Base-by-base conservation (phyloP, 2,113 vertebrate genomes). In the Nesoenas mayeri region DNA sequence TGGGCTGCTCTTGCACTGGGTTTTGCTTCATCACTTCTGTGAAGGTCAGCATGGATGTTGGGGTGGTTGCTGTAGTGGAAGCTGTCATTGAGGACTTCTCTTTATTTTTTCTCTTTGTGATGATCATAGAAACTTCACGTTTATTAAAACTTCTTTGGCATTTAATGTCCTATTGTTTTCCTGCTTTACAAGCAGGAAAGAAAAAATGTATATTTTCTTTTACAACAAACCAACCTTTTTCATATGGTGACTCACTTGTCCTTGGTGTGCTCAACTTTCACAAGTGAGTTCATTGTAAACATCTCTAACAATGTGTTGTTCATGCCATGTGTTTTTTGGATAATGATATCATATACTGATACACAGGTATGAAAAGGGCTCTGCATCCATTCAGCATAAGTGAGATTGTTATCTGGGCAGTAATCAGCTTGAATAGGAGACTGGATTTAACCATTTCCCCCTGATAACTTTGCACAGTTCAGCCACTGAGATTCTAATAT, bases 311-410 rank as follows among this genome's bases (percentile, higher is more conserved):
- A 54, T 44, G 32, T 24, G 5, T 64, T 62, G 36, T 64, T 97
- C 80, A 50, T 88, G 70, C 48, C 25, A 73, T 24, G 7, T 74
- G 74, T 26, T 93, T 95, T 93, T 88, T 80, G 67, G 64, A 36
- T 96, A 92, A 70, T 66, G 85, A 87, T 94, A 90, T 91, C 82
- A 44, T 62, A 40, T 9, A 44, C 82, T 96, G 94, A 94, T 94
- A 34, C 19, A 91, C 90, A 97, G 95, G 95, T 96, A 94, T 94
- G 94, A 80, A 74, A 89, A 71, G 15, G 48, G 44, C 61, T 88
- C 58, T 92, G 64, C 69, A 38, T 91, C 75, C 66, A 47, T 90
- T 95, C 92, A 92, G 31, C 71, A 78, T 70, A 70, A 66, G 42
- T 79, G n/a, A 62, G 83, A 88, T 95, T 64, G 51, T 90, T 91